These are phyloP conservation scores for Aphelenchoides besseyi DNA, from an alignment of 1,140 invertebrate genomes.

Conservation along the genomic window DNA sequence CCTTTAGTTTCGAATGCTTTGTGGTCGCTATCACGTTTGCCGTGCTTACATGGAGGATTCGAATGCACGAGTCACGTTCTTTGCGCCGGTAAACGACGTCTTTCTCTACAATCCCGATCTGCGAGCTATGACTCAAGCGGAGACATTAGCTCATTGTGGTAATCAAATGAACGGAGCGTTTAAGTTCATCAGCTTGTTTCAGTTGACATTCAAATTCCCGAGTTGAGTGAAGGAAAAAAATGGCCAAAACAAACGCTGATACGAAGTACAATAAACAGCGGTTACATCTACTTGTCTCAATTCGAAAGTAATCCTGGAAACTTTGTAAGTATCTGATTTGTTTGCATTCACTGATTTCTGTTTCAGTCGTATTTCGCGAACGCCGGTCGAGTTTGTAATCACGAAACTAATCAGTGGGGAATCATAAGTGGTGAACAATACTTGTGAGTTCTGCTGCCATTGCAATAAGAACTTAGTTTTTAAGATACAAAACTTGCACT, in stretches of 20 bases:
- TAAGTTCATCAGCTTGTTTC: constrained; percentile 32
- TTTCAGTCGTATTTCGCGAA: constrained; percentile 62
- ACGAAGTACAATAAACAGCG: constrained; percentile 59
- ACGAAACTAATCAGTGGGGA: constrained; percentile 61
- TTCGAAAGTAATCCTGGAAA: constrained; percentile 63
- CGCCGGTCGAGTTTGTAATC: constrained; percentile 57
- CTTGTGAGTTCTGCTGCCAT: constrained; percentile 34
- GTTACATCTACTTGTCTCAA: constrained; percentile 62
- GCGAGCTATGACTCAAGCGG: constrained; percentile 60
- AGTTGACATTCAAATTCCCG: constrained; percentile 60
- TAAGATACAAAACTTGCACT: constrained; percentile 52
- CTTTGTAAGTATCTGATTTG: constrained; percentile 47
- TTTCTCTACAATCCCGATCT: constrained; percentile 63
- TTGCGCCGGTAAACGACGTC: constrained; percentile 62
- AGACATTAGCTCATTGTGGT: constrained; percentile 57
- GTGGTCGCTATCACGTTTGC: constrained; percentile 56
- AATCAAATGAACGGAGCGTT: constrained; percentile 17
- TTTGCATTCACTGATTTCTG: neutral
- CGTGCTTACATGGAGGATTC: constrained; percentile 61
- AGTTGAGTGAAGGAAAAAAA: constrained; percentile 48
- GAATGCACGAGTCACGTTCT: constrained; percentile 59
- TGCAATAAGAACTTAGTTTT: constrained; percentile 7
- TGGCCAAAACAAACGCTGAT: constrained; percentile 63
- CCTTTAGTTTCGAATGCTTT: constrained; percentile 57
- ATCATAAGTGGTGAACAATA: constrained; percentile 63